These are phyloP conservation scores for Cryptotermes secundus DNA, from an alignment of 1,140 invertebrate species.

Conservation along the genomic window DNA sequence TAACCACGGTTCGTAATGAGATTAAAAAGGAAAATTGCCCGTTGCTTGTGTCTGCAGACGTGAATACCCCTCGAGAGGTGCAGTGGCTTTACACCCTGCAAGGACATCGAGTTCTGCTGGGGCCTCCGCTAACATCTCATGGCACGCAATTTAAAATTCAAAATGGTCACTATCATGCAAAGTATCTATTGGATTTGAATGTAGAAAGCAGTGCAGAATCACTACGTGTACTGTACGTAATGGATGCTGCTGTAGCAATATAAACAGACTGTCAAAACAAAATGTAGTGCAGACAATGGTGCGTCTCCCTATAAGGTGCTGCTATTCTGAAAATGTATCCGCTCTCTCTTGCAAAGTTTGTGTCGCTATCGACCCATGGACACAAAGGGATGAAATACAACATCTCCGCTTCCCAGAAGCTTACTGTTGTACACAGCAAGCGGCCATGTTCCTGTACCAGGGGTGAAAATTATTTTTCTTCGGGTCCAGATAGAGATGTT, in stretches of 20 bases:
- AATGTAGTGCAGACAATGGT: neutral
- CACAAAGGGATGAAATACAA: neutral
- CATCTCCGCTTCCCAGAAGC: too few relatives aligned
- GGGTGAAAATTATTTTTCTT: too few relatives aligned
- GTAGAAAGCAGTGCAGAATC: neutral
- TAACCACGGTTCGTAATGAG: too few relatives aligned
- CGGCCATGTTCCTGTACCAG: too few relatives aligned
- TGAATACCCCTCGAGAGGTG: neutral
- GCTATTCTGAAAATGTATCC: neutral
- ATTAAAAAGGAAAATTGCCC: too few relatives aligned
- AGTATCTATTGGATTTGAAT: neutral
- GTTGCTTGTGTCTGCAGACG: neutral
- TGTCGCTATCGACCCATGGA: neutral
- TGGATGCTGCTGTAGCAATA: neutral
- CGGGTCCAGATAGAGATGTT: too few relatives aligned
- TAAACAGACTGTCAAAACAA: neutral
- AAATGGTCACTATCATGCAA: conserved; percentile 13
- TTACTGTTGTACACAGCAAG: too few relatives aligned
- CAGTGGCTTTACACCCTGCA: neutral
- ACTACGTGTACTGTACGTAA: neutral
- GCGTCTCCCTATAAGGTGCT: neutral
- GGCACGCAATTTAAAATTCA: conserved; percentile 14
- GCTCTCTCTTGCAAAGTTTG: neutral
- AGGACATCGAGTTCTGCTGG: neutral
- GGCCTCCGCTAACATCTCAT: neutral